Evolutionary conservation across 2,888 invertebrate species (phyloP).

Genomic region (Macrosiphum euphorbiae): DNA sequence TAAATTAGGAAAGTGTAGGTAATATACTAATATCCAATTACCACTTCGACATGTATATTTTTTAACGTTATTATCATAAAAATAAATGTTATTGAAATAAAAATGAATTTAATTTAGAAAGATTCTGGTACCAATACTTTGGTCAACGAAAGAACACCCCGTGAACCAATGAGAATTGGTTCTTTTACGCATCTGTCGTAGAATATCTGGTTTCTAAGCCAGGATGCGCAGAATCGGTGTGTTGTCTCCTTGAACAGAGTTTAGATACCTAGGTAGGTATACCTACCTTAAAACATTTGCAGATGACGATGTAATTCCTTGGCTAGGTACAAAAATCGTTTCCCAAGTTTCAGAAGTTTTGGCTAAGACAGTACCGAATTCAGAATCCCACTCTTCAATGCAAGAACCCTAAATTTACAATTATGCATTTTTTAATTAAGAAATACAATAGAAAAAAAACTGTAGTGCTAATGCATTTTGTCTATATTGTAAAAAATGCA

Average conservation of each 20-base stretch:
- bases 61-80: background rate
- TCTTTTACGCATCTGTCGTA: too few relatives aligned
- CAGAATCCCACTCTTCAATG: background rate
- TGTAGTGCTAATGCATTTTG: background rate
- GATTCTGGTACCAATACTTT: too few relatives aligned
- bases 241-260: too few relatives aligned
- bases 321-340: background rate
- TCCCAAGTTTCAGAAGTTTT: background rate
- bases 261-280: too few relatives aligned
- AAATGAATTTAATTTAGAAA: background rate
- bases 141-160: too few relatives aligned
- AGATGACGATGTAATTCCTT: background rate
- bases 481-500: background rate
- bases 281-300: background rate
- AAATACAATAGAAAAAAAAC: background rate
- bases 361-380: background rate
- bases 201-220: too few relatives aligned
- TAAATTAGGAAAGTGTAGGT: background rate
- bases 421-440: background rate
- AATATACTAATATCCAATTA: background rate
- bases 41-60: background rate
- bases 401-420: background rate
- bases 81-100: background rate
- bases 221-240: too few relatives aligned
- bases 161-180: too few relatives aligned